Conservation (phyloP, 2,888 invertebrate genomes). For the Phasia obesa region DNA sequence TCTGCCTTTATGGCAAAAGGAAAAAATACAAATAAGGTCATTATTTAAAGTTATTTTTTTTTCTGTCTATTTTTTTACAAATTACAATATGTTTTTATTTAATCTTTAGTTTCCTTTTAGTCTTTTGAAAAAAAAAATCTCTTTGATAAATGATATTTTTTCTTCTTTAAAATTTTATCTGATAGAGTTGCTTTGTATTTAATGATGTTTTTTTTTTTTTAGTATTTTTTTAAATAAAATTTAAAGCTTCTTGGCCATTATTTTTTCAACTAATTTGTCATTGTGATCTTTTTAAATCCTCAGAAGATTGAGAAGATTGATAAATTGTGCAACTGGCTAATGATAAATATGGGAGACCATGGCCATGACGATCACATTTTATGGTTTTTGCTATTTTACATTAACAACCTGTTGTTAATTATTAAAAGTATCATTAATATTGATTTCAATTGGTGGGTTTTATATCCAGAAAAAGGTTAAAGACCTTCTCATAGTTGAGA, state of each 20-base stretch:
- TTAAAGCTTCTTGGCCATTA: not conserved
- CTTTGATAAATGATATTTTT: conserved; percentile 50
- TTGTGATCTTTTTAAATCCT: not conserved
- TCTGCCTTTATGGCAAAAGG: not conserved
- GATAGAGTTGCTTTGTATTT: conserved; percentile 26
- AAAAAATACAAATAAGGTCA: conserved; percentile 47
- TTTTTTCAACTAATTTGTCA: conserved; percentile 46
- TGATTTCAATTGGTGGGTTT: no score
- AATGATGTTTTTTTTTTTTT: conserved; percentile 29
- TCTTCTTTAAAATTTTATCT: not conserved
- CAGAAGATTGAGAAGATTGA: no score
- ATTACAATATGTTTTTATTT: conserved; percentile 54
- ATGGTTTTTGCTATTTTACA: no score
- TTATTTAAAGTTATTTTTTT: conserved; percentile 44
- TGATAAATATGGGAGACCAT: no score
- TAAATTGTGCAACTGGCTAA: no score
- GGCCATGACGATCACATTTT: no score
- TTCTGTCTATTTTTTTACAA: conserved; percentile 5
- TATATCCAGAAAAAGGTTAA: no score
- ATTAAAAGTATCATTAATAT: no score
- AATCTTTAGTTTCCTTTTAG: conserved; percentile 43
- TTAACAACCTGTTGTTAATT: no score
- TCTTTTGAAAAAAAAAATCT: conserved; percentile 15
- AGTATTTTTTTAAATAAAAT: not conserved
- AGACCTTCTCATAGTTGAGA: no score